Conservation (phyloP, 2,888 invertebrate species). For the Meteorus colon region DNA sequence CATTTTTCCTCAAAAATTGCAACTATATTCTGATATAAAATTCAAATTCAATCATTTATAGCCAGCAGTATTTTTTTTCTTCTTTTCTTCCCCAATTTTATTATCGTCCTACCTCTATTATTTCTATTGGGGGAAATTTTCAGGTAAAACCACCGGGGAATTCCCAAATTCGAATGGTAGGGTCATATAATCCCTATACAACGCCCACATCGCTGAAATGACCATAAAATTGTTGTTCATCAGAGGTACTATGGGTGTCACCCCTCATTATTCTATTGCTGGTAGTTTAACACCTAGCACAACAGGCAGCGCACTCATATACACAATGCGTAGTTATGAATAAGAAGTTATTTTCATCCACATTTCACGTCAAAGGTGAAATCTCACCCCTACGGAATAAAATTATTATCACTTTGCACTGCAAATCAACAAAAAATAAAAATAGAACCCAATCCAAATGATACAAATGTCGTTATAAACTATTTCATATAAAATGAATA, state of each 20-base stretch:
- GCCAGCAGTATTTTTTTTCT: neutral
- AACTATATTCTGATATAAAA: too few species aligned
- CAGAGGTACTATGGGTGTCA: slow-evolving; percentile 39
- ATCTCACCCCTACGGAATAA: too few species aligned
- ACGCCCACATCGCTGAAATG: slow-evolving; percentile 4
- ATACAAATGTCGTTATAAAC: too few species aligned
- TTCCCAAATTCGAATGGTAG: neutral
- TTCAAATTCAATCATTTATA: too few species aligned
- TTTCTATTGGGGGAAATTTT: neutral
- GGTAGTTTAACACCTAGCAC: slow-evolving; percentile 51
- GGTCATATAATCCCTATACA: slow-evolving; percentile 28
- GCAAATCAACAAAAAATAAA: too few species aligned
- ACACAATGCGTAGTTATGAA: neutral
- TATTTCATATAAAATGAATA: neutral
- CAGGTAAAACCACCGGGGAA: slow-evolving; percentile 9
- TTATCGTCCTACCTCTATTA: neutral
- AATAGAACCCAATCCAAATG: too few species aligned
- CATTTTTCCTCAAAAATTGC: too few species aligned
- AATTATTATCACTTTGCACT: too few species aligned
- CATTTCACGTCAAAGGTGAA: too few species aligned
- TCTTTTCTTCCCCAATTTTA: neutral
- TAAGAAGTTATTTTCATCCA: neutral
- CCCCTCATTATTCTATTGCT: slow-evolving; percentile 52
- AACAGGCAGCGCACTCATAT: slow-evolving; percentile 25
- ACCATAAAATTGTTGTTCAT: slow-evolving; percentile 24